Percentiles rank a stretch among this genome's conserved stretches.
Evolutionary conservation across 2,113 vertebrate genomes (phyloP).

Genomic region (Anhinga rufa): DNA sequence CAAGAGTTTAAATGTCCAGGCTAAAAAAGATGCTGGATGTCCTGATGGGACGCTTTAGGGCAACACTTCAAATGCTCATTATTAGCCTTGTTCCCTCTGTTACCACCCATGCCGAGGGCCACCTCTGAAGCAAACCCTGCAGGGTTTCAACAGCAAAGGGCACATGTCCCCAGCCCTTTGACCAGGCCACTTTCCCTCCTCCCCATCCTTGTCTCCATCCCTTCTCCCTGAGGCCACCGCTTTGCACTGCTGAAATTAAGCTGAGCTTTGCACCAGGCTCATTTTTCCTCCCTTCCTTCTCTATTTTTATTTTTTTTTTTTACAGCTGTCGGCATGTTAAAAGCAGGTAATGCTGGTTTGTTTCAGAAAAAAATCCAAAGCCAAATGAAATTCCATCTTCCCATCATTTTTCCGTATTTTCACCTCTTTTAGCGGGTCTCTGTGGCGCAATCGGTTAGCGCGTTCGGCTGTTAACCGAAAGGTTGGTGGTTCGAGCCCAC

Average conservation of each 20-base stretch:
- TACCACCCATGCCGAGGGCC: background rate
- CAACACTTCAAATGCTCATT: background rate
- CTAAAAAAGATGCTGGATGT: background rate
- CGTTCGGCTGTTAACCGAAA: constrained; percentile 80
- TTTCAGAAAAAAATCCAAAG: too few species aligned
- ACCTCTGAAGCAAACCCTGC: background rate
- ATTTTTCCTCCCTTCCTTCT: background rate
- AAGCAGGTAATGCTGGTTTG: background rate
- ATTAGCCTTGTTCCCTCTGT: background rate
- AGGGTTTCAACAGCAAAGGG: background rate
- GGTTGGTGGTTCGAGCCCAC: constrained; percentile 81
- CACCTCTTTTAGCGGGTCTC: background rate
- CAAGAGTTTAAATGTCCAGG: background rate
- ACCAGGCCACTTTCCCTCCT: background rate
- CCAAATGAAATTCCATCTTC: background rate
- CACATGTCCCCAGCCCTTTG: background rate
- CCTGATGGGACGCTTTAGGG: background rate
- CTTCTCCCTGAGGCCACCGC: background rate
- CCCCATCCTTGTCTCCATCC: background rate
- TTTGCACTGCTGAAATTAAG: background rate
- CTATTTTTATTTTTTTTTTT: too few species aligned
- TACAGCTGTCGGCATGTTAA: background rate
- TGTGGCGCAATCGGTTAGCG: constrained; percentile 77
- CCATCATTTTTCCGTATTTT: background rate
- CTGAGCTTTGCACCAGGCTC: background rate